Percentiles rank a stretch among this genome's conserved stretches.
phyloP scores from a whole-genome alignment of 37 sponge, comb jelly and placozoan species.

The Spongia lamella region DNA sequence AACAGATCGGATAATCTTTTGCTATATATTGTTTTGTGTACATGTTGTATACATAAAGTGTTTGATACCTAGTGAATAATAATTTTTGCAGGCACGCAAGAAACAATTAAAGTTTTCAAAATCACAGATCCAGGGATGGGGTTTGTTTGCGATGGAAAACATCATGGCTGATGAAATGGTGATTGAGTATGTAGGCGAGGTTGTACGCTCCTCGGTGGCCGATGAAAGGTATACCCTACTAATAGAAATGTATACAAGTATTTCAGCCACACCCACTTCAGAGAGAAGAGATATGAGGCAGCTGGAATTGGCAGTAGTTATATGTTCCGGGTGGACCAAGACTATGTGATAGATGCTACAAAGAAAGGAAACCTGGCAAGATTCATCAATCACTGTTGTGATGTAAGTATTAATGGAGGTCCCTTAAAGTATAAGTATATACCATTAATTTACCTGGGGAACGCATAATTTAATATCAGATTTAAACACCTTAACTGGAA shows the following conservation, averaged over 20 bases:
- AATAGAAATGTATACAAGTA: too few relatives aligned
- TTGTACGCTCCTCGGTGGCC: constrained; percentile 79
- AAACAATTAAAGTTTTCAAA: constrained; percentile 92
- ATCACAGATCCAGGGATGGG: constrained; percentile 99
- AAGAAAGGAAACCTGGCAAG: constrained; percentile 86
- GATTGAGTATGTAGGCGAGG: constrained; percentile 96
- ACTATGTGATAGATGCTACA: constrained; percentile 97
- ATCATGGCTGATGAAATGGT: constrained; percentile 99
- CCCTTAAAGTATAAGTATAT: too few relatives aligned
- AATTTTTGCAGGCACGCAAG: constrained; percentile 75
- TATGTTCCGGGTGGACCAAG: constrained; percentile 89
- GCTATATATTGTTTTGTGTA: too few relatives aligned
- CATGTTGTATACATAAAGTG: too few relatives aligned
- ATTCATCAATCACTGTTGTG: constrained; percentile 98
- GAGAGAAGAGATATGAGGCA: constrained; percentile 78
- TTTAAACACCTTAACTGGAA: not conserved
- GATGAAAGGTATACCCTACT: constrained; percentile 69
- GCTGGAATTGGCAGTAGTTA: constrained; percentile 98
- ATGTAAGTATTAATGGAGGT: constrained; percentile 67
- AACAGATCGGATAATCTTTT: not conserved
- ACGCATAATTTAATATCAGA: too few relatives aligned
- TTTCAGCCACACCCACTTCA: too few relatives aligned
- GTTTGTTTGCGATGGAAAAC: constrained; percentile 91
- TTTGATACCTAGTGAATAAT: too few relatives aligned
- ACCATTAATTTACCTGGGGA: too few relatives aligned